These are phyloP conservation scores for Rotaria sp. DNA, from an alignment of 2,888 invertebrate genomes.

Conservation along the genomic window DNA sequence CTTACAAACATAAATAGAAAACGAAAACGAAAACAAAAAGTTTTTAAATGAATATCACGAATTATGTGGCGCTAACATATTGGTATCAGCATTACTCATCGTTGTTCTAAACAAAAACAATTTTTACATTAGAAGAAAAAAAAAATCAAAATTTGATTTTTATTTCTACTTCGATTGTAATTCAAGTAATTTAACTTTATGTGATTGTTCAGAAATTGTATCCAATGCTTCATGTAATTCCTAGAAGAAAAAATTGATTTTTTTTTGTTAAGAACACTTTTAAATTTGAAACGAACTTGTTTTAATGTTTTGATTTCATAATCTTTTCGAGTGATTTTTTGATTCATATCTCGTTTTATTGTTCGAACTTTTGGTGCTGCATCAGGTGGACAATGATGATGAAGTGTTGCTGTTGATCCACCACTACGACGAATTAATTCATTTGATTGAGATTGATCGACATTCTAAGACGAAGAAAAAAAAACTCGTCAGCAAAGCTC, in stretches of 20 bases:
- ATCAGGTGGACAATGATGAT: conserved; percentile 42
- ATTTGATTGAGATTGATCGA: conserved; percentile 17
- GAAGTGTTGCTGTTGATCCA: conserved; percentile 34
- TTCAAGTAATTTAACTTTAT: not conserved
- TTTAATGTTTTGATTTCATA: conserved; percentile 52
- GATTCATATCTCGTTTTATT: conserved; percentile 46
- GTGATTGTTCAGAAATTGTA: not conserved
- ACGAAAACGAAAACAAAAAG: not conserved
- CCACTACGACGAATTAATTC: conserved; percentile 37
- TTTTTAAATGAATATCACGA: not conserved
- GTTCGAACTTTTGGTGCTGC: not conserved
- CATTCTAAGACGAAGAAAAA: conserved; percentile 16
- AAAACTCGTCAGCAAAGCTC: no score
- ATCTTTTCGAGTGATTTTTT: conserved; percentile 49
- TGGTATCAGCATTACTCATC: not conserved
- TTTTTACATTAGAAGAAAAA: no score
- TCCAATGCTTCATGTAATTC: conserved; percentile 27
- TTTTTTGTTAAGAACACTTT: not conserved
- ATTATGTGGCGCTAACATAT: not conserved
- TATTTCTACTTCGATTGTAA: not conserved
- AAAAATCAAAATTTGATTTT: no score
- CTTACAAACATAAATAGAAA: not conserved
- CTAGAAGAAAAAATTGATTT: not conserved
- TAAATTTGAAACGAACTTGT: conserved; percentile 41
- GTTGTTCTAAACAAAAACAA: no score